These are phyloP conservation scores for Muscicapa comitata DNA, from an alignment of 2,797 vertebrate genomes.

Conservation along the genomic window DNA sequence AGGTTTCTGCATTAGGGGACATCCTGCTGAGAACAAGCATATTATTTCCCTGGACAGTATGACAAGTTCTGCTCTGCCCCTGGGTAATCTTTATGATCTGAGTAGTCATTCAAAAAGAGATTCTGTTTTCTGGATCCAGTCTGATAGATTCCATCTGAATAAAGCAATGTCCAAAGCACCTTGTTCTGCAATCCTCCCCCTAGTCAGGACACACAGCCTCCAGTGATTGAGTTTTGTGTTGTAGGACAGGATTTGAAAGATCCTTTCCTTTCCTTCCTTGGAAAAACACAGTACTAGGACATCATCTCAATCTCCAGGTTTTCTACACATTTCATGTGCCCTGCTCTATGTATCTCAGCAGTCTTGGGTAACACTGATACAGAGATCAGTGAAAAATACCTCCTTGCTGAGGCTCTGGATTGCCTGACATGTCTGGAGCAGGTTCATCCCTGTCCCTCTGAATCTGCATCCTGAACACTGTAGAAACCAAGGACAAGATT, in stretches of 20 bases:
- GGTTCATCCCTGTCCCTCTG: neutral
- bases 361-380: neutral
- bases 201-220: neutral
- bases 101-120: neutral
- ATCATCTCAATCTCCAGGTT: neutral
- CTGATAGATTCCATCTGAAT: neutral
- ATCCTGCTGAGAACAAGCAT: neutral
- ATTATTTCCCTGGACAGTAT: neutral
- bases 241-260: neutral
- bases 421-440: neutral
- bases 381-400: neutral
- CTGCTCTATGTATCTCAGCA: neutral
- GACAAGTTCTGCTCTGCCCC: neutral
- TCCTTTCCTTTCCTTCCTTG: neutral
- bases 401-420: neutral
- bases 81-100: neutral
- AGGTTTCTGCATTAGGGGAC: neutral
- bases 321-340: neutral
- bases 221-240: neutral
- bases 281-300: neutral
- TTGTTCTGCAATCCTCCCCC: fast-evolving
- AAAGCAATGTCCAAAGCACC: neutral
- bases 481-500: neutral
- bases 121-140: neutral
- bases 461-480: neutral